Percentiles rank a stretch among this genome's conserved stretches.
Conservation (phyloP, 2,888 invertebrate genomes). For the Brassicogethes aeneus region DNA sequence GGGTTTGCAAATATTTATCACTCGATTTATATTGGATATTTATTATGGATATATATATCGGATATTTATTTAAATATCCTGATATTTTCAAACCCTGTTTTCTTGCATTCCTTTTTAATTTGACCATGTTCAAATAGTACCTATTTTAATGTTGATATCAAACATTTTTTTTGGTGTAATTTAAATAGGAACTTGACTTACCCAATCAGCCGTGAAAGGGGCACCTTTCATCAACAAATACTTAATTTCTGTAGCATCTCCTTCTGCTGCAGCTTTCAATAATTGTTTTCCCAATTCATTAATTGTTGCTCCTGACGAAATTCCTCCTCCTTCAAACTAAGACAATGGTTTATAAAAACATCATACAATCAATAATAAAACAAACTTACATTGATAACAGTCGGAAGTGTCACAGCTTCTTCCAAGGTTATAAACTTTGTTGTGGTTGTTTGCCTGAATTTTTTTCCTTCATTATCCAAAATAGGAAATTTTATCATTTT, state of each 20-base stretch:
- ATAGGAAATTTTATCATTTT: constrained; percentile 26
- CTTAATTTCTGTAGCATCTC: constrained; percentile 67
- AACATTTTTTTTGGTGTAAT: not conserved
- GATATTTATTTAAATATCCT: too few relatives aligned
- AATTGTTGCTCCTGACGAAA: constrained; percentile 37
- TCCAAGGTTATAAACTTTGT: constrained; percentile 19
- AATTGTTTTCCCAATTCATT: constrained; percentile 79
- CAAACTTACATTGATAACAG: constrained; percentile 2
- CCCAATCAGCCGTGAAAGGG: constrained; percentile 90
- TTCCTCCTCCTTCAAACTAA: constrained; percentile 27
- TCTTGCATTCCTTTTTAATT: too few relatives aligned
- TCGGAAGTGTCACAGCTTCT: too few relatives aligned
- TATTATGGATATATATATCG: too few relatives aligned
- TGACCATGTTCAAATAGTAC: too few relatives aligned
- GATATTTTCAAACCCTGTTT: too few relatives aligned
- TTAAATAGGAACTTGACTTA: constrained; percentile 34
- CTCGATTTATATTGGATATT: too few relatives aligned
- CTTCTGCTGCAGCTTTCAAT: constrained; percentile 68
- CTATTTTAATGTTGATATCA: too few relatives aligned
- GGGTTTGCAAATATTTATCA: too few relatives aligned
- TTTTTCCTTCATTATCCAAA: constrained; percentile 15
- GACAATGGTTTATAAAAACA: constrained; percentile 13
- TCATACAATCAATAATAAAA: too few relatives aligned
- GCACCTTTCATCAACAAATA: constrained; percentile 78
- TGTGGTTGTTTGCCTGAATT: constrained; percentile 12